Conservation (phyloP, 2,888 invertebrate species). For the Tenodera sinensis region DNA sequence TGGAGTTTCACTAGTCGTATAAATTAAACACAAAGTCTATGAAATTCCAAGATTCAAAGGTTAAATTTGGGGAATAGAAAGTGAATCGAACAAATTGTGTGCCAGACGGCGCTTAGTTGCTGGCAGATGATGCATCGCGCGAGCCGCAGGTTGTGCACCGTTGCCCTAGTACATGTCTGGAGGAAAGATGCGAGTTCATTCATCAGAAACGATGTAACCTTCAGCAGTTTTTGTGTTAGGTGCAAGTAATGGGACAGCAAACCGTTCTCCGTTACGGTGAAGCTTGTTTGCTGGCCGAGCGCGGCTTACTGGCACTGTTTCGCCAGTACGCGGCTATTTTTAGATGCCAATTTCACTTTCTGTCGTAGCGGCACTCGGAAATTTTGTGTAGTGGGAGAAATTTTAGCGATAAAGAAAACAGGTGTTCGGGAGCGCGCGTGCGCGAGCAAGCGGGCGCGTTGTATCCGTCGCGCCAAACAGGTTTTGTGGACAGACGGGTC, state of each 20-base stretch:
- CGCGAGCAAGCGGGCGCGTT: not conserved
- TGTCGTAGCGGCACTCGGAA: not conserved
- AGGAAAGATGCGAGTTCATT: not conserved
- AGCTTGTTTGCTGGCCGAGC: not conserved
- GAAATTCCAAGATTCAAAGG: too few species aligned
- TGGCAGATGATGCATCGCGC: too few species aligned
- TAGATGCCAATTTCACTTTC: not conserved
- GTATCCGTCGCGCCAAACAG: not conserved
- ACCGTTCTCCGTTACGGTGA: not conserved
- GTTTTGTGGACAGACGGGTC: not conserved
- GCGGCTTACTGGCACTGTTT: not conserved
- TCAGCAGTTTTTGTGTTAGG: not conserved
- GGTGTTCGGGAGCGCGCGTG: not conserved
- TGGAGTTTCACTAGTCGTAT: too few species aligned
- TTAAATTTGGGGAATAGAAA: too few species aligned
- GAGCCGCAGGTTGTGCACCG: too few species aligned
- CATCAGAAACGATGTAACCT: not conserved
- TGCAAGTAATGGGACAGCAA: not conserved
- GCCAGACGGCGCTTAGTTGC: too few species aligned
- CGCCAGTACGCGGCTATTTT: not conserved
- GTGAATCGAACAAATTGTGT: too few species aligned
- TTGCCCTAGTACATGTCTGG: not conserved
- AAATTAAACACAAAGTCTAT: too few species aligned
- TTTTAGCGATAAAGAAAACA: slow-evolving; percentile 14
- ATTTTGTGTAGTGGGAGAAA: not conserved